Base-by-base conservation (phyloP, 2,888 invertebrate species). In the Punctoribates punctum region DNA sequence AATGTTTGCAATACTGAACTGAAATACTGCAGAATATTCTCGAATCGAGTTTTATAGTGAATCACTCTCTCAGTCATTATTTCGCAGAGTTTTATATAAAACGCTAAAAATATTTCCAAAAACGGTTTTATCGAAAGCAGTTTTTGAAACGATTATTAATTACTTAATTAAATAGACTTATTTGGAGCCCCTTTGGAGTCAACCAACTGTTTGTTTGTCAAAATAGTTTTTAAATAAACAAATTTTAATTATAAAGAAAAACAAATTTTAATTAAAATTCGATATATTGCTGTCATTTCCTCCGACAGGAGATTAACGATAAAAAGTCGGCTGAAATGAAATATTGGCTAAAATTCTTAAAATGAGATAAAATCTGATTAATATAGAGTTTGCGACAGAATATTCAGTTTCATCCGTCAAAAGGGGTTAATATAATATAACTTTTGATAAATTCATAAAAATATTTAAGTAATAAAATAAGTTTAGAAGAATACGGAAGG, bases 11-110 rank as follows among this genome's bases (percentile, higher is more conserved):
- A 4, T 62, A 15, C 17, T 62, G 1, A 9, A 62, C 11, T 62
- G 62, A 62, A 29, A 34, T 34, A 17, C 1, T 27, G 27, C 62
- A 62, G 62, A 62, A 62, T 62, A 62, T 62, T 62, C 62, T 62
- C 2, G 62, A 62, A 62, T 27, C 27, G 13, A 8, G 8, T 62
- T 62, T 62, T 34, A 17, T 13, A 62, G 34, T 62, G 27, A 62
- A 17, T 62, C 29, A 62, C 6, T 62, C 62, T 62, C 62, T 60
- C 27, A 60, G 13, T 60, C 60, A 62, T 62, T 62, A 62, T 34
- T 62, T 29, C 62, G 11, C 11, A 62, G 62, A 1, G 2, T 62
- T 29, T 62, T 25, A 6, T 60, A 60, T 1, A 23, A 27, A 62
- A 34, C 9, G 20, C 11, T 70, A 46, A 70, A 4, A 34, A 34